Base-by-base conservation (phyloP, 2,113 vertebrate species). In the Arothron firmamentum region DNA sequence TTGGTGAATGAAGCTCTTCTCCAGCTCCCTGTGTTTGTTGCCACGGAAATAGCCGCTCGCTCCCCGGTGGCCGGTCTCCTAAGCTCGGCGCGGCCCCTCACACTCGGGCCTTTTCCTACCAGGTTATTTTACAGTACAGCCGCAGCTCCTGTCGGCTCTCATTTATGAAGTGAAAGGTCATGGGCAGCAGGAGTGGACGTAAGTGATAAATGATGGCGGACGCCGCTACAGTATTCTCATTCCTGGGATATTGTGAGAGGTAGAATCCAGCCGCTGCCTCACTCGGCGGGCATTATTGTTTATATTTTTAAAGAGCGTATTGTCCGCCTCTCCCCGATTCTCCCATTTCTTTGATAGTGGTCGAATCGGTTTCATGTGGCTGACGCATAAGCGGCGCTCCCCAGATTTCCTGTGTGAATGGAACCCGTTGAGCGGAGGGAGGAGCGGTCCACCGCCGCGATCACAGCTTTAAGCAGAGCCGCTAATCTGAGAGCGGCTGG, bases 41-140 rank as follows among this genome's bases (percentile, higher is more conserved):
- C 74, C 61, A 77, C 83, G 75, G 66, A 88, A 88, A 87, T 84
- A 87, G 80, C 72, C 78, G 48, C 68, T 75, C 16, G n/a, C 42
- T 84, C 77, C 81, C 79, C 70, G 62, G 70, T 38, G 68, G 58
- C 62, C 62, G 19, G 17, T 17, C 10, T 73, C 74, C 46, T 62
- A 59, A 64, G 58, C 52, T 66, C 68, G 60, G 59, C 68, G 46
- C 25, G 3, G 1, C 25, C 25, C 25, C 25, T 28, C 25, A 59
- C 63, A 74, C 75, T 15, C 12, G 2, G 67, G 67, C 64, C 51
- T 72, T 51, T 47, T n/a, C n/a, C n/a, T 51, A 48, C 28, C 61
- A 43, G n/a, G n/a, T 34, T 54, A 62, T 63, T 5, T 20, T 25
- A 18, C 52, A 31, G 4, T 23, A 21, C 18, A 11, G n/a, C 16